Conservation (phyloP, 2,888 invertebrate species). For the Odontomyia ornata region DNA sequence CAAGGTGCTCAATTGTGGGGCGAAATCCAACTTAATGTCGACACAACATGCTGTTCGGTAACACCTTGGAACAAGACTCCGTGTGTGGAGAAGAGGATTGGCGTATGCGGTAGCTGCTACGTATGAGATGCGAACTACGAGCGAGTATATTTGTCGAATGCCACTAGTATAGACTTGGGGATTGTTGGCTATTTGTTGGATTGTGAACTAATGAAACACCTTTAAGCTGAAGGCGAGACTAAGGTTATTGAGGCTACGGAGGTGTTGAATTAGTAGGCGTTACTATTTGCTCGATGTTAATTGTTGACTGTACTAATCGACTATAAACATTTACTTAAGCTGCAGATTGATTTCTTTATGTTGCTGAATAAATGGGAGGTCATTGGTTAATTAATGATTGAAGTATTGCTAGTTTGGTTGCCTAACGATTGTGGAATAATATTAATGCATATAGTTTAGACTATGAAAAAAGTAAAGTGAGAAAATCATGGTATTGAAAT, state of each 20-base stretch:
- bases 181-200: background rate
- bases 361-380: too few species aligned
- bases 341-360: too few species aligned
- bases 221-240: background rate
- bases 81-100: conserved; percentile 24
- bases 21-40: conserved; percentile 33
- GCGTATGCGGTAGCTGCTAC: background rate
- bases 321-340: too few species aligned
- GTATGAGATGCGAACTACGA: too few species aligned
- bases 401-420: too few species aligned
- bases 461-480: too few species aligned
- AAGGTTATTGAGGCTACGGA: background rate
- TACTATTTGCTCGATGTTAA: background rate
- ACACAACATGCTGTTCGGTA: conserved; percentile 22
- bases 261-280: conserved; percentile 12
- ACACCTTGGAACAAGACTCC: conserved; percentile 30
- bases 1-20: conserved; percentile 19
- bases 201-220: conserved; percentile 20
- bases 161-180: background rate
- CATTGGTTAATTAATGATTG: too few species aligned
- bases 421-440: too few species aligned
- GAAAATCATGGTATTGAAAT: too few species aligned
- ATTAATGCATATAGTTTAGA: too few species aligned
- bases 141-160: background rate
- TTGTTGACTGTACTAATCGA: background rate